Evolutionary conservation across 2,888 invertebrate species (phyloP), one percentile per base, ranked within the genome.

Genomic region (Willowsia nigromaculata): DNA sequence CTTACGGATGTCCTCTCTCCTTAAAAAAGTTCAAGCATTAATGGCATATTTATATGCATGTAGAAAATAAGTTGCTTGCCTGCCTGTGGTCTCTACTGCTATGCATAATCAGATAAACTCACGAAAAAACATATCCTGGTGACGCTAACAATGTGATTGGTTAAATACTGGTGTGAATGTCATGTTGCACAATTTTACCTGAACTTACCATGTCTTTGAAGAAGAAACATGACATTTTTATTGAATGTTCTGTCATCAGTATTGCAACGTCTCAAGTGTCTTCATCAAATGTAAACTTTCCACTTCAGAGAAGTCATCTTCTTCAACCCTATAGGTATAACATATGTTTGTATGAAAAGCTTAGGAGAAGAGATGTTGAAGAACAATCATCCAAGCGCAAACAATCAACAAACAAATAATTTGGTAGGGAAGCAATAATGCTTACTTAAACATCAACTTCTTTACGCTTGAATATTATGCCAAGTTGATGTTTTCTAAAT

Each of bases 221-320:
- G 33, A 81, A 33, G 27, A 40, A 62, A 81, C 81, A 81, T 81
- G 81, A 81, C 81, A 81, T 62, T 81, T 81, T 81, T 62, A 81
- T 59, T 62, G 81, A 56, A 56, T 56, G 37, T 33, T 13, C 33
- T 53, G 53, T 78, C 78, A 78, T 56, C 76, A 50, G 76, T 27
- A 76, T 50, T n/a, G 30, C 7, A 50, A 18, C 47, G 27, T 43
- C 71, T 47, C 43, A 71, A 47, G 50, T 76, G 25, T 47, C 76
- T 7, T 50, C 22, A 0, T 6, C 1, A 40, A 18, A 13, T 40
- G 22, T 7, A 22, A 7, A 1, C 9, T 56, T 18, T 40, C 40
- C 22, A 18, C 22, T 22, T 40, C 22, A 13, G 1, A 40, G 22
- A 1, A 65, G n/a, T 65, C 65, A n/a, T 30, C 33, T 9, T 33